phyloP scores from a whole-genome alignment of 2,888 invertebrate genomes.

The Nomada flava region DNA sequence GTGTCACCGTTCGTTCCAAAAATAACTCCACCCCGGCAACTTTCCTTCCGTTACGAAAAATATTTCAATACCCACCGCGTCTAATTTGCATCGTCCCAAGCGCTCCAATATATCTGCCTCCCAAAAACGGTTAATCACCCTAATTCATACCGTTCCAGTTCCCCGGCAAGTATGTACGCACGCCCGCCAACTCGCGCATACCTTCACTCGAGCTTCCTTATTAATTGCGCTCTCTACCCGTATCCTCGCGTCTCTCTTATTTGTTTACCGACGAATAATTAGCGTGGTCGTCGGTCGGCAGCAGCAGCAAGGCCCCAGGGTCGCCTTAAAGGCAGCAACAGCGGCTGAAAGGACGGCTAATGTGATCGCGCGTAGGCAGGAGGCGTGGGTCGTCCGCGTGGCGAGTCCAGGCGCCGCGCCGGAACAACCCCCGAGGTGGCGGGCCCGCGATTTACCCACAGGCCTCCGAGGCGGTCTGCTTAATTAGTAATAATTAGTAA shows the following conservation, averaged over 20 bases:
- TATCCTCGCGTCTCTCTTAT: slow-evolving; percentile 30
- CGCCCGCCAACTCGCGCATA: background rate
- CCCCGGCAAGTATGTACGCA: too few species aligned
- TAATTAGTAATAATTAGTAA: slow-evolving; percentile 81
- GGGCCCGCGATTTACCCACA: slow-evolving; percentile 61
- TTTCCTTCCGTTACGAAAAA: too few species aligned
- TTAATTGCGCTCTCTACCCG: slow-evolving; percentile 28
- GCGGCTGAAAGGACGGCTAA: slow-evolving; percentile 47
- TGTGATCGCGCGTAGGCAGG: slow-evolving; percentile 64
- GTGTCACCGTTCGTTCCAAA: too few species aligned
- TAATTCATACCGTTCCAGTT: too few species aligned
- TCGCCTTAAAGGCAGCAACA: slow-evolving; percentile 37
- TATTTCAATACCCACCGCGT: too few species aligned
- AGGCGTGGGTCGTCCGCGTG: slow-evolving; percentile 54
- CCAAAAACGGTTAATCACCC: too few species aligned
- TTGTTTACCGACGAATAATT: slow-evolving; percentile 54
- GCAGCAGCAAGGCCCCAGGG: slow-evolving; percentile 21
- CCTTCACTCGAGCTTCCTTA: slow-evolving; percentile 12
- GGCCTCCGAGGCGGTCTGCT: slow-evolving; percentile 63
- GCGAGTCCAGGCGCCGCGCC: slow-evolving; percentile 42
- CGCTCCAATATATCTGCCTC: too few species aligned
- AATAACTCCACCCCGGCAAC: too few species aligned
- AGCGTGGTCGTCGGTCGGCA: slow-evolving; percentile 30
- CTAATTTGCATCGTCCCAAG: too few species aligned
- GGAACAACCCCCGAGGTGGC: slow-evolving; percentile 62